Percentiles rank a stretch among this genome's conserved stretches.
These are phyloP conservation scores for Triplophysa bombifrons DNA, from an alignment of 2,797 vertebrate species.

Conservation along the genomic window DNA sequence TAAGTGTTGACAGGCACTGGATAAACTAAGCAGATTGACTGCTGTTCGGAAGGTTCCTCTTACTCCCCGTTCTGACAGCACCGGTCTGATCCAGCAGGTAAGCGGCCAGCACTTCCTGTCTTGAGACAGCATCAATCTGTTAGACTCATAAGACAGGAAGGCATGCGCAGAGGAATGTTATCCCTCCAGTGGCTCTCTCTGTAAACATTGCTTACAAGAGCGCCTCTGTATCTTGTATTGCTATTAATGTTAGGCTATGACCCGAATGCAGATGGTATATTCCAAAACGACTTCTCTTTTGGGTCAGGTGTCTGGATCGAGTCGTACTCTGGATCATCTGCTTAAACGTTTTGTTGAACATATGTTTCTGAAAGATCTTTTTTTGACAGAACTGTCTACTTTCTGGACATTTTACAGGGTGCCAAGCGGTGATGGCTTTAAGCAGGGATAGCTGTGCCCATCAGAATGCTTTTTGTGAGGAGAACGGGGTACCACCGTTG, in stretches of 20 bases:
- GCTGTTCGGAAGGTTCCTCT: constrained; percentile 33
- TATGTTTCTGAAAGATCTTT: constrained; percentile 25
- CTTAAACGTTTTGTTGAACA: constrained; percentile 49
- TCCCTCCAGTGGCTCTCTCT: constrained; percentile 40
- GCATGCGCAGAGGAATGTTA: constrained; percentile 54
- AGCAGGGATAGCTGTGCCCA: constrained; percentile 72
- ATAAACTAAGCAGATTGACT: constrained; percentile 54
- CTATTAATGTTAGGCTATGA: constrained; percentile 53
- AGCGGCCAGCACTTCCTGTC: constrained; percentile 48
- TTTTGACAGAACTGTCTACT: constrained; percentile 47
- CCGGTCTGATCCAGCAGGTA: constrained; percentile 43
- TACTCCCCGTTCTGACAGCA: constrained; percentile 49
- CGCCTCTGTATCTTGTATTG: constrained; percentile 50
- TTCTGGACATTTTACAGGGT: constrained; percentile 38
- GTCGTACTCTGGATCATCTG: constrained; percentile 42
- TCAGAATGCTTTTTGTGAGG: constrained; percentile 75
- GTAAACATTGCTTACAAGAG: constrained; percentile 48
- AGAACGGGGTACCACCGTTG: constrained; percentile 74
- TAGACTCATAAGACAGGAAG: constrained; percentile 59
- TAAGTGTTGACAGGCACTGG: constrained; percentile 52
- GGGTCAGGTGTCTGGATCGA: constrained; percentile 46
- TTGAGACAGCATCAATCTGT: constrained; percentile 53
- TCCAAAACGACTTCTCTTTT: constrained; percentile 41
- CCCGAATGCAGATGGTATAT: constrained; percentile 30
- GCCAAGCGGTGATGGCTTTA: constrained; percentile 75